Conservation (phyloP, 1,140 invertebrate genomes). For the Phenacoccus solenopsis region DNA sequence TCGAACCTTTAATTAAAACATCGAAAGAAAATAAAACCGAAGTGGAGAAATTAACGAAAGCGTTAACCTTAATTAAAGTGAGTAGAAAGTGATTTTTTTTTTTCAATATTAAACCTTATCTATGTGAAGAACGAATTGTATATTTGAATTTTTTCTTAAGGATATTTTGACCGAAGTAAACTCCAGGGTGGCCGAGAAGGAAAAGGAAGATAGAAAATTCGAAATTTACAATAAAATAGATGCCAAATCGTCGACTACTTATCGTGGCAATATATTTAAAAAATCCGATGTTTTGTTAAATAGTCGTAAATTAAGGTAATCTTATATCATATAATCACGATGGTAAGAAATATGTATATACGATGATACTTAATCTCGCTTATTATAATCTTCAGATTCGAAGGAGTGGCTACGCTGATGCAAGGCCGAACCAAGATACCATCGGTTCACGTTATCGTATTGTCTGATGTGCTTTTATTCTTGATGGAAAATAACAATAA, state of each 20-base stretch:
- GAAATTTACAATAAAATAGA: constrained; percentile 90
- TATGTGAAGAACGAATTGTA: too few relatives aligned
- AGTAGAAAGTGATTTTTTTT: neutral
- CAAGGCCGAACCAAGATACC: constrained; percentile 71
- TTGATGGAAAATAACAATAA: constrained; percentile 74
- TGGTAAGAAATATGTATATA: too few relatives aligned
- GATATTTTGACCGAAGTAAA: constrained; percentile 80
- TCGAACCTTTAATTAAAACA: constrained; percentile 84
- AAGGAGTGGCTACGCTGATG: constrained; percentile 70
- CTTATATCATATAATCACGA: too few relatives aligned
- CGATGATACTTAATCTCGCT: too few relatives aligned
- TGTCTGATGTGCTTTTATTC: constrained; percentile 85
- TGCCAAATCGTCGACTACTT: constrained; percentile 74
- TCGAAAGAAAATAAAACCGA: constrained; percentile 64
- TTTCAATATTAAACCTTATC: too few relatives aligned
- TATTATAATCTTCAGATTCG: constrained; percentile 53
- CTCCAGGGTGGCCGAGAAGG: constrained; percentile 80
- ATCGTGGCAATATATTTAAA: constrained; percentile 76
- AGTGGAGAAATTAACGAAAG: constrained; percentile 55
- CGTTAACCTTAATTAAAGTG: constrained; percentile 58
- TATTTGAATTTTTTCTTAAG: constrained; percentile 32
- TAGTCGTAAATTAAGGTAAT: constrained; percentile 63
- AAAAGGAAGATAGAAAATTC: constrained; percentile 71
- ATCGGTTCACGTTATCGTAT: constrained; percentile 74
- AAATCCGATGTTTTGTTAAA: constrained; percentile 82